Conservation (phyloP, 2,113 vertebrate species). For the Coreoperca whiteheadi region DNA sequence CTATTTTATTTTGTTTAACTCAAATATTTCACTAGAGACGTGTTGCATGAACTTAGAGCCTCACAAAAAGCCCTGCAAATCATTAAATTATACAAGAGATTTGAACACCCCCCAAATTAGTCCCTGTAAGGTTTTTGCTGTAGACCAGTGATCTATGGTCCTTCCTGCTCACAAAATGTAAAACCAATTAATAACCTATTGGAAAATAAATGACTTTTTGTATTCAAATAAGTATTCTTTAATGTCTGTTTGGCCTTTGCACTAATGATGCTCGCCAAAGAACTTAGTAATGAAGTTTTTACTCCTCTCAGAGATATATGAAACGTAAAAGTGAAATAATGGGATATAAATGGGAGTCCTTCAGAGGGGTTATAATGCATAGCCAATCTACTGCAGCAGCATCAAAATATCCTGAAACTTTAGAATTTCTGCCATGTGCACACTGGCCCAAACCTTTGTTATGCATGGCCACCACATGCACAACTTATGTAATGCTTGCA, state of each 20-base stretch:
- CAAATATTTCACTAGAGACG: not conserved
- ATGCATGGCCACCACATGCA: conserved; percentile 23
- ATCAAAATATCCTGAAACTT: not conserved
- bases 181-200: conserved; percentile 51
- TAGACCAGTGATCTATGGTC: conserved; percentile 33
- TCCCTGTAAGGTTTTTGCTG: conserved; percentile 40
- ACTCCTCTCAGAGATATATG: conserved; percentile 7
- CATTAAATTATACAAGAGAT: conserved; percentile 33
- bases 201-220: conserved; percentile 47
- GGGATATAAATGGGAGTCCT: conserved; percentile 1
- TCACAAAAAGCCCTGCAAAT: conserved; percentile 18
- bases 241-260: conserved; percentile 29
- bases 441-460: not conserved
- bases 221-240: conserved; percentile 35
- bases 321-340: not conserved
- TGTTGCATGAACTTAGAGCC: not conserved
- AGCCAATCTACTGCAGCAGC: not conserved
- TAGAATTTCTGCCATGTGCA: not conserved
- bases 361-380: not conserved
- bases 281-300: conserved; percentile 15
- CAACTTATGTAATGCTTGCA: conserved; percentile 37
- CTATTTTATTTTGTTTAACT: not conserved
- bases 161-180: conserved; percentile 34
- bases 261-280: conserved; percentile 18
- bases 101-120: conserved; percentile 34